Conservation (phyloP, 2,888 invertebrate species). For the Chironomus riparius region DNA sequence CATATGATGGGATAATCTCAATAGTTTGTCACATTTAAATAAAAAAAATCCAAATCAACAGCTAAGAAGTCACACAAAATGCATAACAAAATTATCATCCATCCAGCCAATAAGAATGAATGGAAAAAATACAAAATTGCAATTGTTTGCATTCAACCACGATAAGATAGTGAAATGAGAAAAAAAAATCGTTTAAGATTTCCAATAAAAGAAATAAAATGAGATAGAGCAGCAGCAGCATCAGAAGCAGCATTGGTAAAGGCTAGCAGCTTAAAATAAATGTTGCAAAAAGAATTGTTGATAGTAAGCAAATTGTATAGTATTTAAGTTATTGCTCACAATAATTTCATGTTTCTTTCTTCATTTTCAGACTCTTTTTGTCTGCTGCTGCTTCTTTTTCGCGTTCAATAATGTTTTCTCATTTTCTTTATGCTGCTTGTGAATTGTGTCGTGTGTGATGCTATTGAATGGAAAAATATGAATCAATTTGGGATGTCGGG, state of each 20-base stretch:
- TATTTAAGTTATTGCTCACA: conserved; percentile 23
- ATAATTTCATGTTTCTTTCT: background rate
- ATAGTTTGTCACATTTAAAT: background rate
- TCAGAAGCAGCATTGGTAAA: background rate
- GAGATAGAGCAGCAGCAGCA: background rate
- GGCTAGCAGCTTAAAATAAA: background rate
- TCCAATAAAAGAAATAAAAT: background rate
- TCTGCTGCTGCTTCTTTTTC: no score
- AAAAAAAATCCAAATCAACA: background rate
- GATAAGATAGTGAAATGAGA: conserved; percentile 13
- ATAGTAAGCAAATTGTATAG: conserved; percentile 19
- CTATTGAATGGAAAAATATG: background rate
- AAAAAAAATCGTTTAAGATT: conserved; percentile 21
- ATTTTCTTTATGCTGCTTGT: background rate
- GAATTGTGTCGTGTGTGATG: background rate
- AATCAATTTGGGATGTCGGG: background rate
- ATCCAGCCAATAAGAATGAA: background rate
- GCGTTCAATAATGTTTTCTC: no score
- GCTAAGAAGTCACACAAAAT: background rate
- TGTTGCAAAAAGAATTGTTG: conserved; percentile 3
- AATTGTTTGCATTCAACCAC: background rate
- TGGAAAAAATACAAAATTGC: conserved; percentile 6
- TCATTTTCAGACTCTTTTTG: background rate
- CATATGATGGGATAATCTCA: background rate
- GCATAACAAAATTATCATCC: background rate